A percentile compares a stretch with the other conserved stretches of the same genome.
Conservation (phyloP, 2,888 invertebrate genomes). For the Sycophila texana region DNA sequence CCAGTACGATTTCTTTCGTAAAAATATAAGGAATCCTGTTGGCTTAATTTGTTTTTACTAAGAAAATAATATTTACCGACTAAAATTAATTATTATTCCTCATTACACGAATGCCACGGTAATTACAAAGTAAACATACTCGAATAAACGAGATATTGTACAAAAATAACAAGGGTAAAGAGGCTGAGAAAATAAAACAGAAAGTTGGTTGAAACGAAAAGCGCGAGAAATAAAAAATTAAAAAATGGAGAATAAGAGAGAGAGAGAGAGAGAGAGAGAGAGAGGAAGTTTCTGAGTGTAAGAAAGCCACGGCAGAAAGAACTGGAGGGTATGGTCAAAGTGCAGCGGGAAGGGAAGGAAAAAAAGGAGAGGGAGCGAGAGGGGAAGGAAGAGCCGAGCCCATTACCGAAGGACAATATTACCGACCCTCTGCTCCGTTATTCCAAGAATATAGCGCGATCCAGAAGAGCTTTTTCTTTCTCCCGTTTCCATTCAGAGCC, state of each 20-base stretch:
- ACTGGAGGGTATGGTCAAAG: background rate
- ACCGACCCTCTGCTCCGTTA: conserved; percentile 50
- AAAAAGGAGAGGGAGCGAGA: background rate
- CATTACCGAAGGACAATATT: conserved; percentile 57
- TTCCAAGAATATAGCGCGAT: conserved; percentile 50
- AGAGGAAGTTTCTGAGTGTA: background rate
- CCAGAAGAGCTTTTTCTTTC: conserved; percentile 49
- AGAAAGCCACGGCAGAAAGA: conserved; percentile 9
- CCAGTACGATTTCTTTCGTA: no score
- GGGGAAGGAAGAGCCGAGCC: conserved; percentile 31
- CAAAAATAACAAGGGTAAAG: background rate
- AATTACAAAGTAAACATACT: background rate
- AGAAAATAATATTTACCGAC: background rate
- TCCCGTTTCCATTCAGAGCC: conserved; percentile 35
- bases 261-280: background rate
- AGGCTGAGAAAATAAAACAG: background rate
- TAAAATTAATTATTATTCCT: background rate
- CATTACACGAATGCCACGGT: background rate
- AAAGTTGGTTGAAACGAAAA: background rate
- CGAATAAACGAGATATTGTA: background rate
- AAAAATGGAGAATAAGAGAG: conserved; percentile 22
- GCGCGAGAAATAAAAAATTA: background rate
- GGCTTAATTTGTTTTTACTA: background rate
- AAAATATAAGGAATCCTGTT: background rate
- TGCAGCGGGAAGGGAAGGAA: background rate